Evolutionary conservation across 1,140 invertebrate species (phyloP).

Genomic region (Eupeodes corollae): DNA sequence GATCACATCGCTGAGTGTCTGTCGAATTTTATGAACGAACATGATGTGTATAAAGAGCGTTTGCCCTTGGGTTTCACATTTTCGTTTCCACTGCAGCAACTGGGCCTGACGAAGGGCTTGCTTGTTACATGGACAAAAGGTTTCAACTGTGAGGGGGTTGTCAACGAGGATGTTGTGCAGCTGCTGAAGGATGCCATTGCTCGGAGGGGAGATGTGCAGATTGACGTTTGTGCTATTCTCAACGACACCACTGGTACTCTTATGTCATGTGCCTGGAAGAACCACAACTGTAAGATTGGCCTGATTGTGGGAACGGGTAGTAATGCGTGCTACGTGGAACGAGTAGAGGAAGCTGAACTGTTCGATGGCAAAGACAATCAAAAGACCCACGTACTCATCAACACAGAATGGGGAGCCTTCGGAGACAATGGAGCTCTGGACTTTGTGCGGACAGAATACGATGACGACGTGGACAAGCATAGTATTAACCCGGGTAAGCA

Average conservation of each 20-base stretch:
- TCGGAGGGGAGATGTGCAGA: constrained; percentile 77
- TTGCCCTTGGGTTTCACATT: constrained; percentile 97
- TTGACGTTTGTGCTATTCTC: constrained; percentile 91
- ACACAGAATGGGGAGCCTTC: constrained; percentile 97
- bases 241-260: constrained; percentile 98
- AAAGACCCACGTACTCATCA: constrained; percentile 66
- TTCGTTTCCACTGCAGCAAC: constrained; percentile 89
- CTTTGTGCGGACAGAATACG: constrained; percentile 81
- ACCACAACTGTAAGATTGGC: constrained; percentile 83
- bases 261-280: constrained; percentile 99
- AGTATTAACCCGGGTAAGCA: constrained; percentile 78
- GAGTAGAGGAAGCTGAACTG: constrained; percentile 57
- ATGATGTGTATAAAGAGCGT: constrained; percentile 61
- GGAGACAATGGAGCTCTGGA: constrained; percentile 83
- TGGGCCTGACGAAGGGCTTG: constrained; percentile 81
- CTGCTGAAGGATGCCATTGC: constrained; percentile 77
- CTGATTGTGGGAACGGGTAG: constrained; percentile 91
- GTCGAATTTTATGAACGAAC: constrained; percentile 83
- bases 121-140: constrained; percentile 96
- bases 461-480: constrained; percentile 71
- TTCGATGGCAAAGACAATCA: constrained; percentile 47
- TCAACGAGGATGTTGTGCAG: constrained; percentile 81
- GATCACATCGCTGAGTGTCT: constrained; percentile 98
- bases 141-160: constrained; percentile 86
- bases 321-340: constrained; percentile 96